These are phyloP conservation scores for Dicyrtomina minuta DNA, from an alignment of 2,888 invertebrate species.

Conservation along the genomic window DNA sequence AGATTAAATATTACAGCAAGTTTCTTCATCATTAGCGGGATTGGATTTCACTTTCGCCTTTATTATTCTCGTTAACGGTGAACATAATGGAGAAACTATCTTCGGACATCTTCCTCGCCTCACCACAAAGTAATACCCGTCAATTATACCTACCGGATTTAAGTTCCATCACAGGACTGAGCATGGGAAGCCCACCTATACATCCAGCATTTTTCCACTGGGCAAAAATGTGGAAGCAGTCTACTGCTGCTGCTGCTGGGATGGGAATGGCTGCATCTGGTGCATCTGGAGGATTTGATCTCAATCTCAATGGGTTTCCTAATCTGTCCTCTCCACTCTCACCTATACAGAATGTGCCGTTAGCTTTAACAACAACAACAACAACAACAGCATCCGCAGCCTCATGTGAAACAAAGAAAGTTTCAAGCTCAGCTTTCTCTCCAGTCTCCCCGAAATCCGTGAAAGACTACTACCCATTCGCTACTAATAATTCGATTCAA, in stretches of 20 bases:
- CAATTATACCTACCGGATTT: constrained; percentile 16
- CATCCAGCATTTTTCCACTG: constrained; percentile 52
- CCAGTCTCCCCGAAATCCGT: constrained; percentile 46
- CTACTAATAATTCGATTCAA: constrained; percentile 14
- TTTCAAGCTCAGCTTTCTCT: constrained; percentile 49
- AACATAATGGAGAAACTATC: constrained; percentile 26
- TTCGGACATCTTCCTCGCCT: constrained; percentile 26
- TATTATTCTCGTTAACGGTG: no score
- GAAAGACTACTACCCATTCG: constrained; percentile 5
- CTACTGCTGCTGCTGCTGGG: constrained; percentile 15
- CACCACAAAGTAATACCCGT: constrained; percentile 12
- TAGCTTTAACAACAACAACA: constrained; percentile 38
- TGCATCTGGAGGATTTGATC: constrained; percentile 12
- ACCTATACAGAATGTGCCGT: constrained; percentile 41
- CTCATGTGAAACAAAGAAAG: constrained; percentile 8
- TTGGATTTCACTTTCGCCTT: no score
- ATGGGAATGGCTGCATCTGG: constrained; percentile 23
- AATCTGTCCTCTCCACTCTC: constrained; percentile 18
- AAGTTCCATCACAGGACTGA: constrained; percentile 13
- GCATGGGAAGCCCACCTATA: constrained; percentile 27
- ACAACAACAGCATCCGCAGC: no score
- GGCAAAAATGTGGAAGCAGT: constrained; percentile 49
- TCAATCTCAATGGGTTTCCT: not conserved
- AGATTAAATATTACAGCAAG: no score
- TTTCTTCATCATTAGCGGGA: no score